Base-by-base conservation (phyloP, 30 jellyfish, hydroid and myxozoan genomes). In the Haliclystus octoradiatus region DNA sequence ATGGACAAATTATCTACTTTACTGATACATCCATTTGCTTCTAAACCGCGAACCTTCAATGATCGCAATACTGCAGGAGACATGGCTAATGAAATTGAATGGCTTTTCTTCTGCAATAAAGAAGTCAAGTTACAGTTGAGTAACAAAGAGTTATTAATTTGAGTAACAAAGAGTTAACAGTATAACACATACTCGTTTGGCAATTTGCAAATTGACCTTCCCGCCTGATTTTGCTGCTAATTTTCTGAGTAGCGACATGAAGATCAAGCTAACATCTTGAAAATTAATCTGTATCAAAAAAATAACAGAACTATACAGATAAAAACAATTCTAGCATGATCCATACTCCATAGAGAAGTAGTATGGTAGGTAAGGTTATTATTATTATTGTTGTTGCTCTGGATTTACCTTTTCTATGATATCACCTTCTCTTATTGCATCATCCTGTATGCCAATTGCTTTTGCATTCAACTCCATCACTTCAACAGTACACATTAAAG, bases 181-280 rank as follows among this genome's bases (percentile, higher is more conserved):
- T n/a, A n/a, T n/a, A n/a, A n/a, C n/a, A n/a, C 57, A 9, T 40
- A 40, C 57, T 19, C 19, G 57, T 19, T 40, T 40, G 31, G 49
- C 60, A 53, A 78, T 46, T 30, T 88, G 67, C 34, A 75, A 72
- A 0, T 83, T 49, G 32, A 76, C 33, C 57, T 76, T 74, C 0
- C 85, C 86, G 26, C 68, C 68, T 2, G 63, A 35, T 70, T 70
- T 75, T 33, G 70, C 74, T 0, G 92, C 79, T 15, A 84, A 34
- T 66, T 84, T 84, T 24, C 28, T 40, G 2, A 84, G 65, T 12
- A 84, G 64, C 1, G 85, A 73, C 23, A 63, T 76, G 24, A 84
- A 33, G 23, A 84, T 32, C n/a, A 57, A 63, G 66, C 71, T 64
- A 15, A 84, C 63, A 52, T 84, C 92, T 34, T 84, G 95, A 0